phyloP scores from a whole-genome alignment of 2,888 invertebrate genomes.

The Microctonus hyperodae region DNA sequence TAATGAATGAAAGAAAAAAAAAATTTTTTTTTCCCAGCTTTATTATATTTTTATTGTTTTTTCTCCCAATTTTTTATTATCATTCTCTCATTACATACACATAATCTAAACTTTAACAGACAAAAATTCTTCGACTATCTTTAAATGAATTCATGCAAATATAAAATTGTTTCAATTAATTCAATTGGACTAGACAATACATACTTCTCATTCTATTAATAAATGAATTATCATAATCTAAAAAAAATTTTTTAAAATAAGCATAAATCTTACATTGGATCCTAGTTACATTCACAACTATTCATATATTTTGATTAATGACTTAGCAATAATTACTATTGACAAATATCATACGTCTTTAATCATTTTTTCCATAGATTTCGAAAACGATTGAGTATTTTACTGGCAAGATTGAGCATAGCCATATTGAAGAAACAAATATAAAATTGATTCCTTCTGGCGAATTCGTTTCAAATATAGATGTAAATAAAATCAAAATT shows the following conservation, averaged over 20 bases:
- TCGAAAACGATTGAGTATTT: slow-evolving; percentile 19
- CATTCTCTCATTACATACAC: neutral
- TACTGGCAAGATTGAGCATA: slow-evolving; percentile 28
- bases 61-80: neutral
- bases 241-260: no score
- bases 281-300: no score
- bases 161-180: neutral
- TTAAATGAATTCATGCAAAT: neutral
- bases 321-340: neutral
- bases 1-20: slow-evolving; percentile 42
- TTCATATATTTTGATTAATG: no score
- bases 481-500: no score
- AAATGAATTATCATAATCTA: neutral
- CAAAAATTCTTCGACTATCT: slow-evolving; percentile 12
- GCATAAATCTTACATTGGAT: no score
- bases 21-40: neutral
- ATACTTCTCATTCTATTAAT: neutral
- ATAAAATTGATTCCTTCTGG: neutral
- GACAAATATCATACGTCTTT: neutral
- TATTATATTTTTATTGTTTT: neutral
- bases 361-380: neutral
- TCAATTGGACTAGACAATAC: slow-evolving; percentile 16
- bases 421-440: slow-evolving; percentile 6
- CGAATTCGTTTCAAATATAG: slow-evolving; percentile 15
- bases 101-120: neutral